These are phyloP conservation scores for Lithodes maja DNA, from an alignment of 2,888 invertebrate species.

Conservation along the genomic window DNA sequence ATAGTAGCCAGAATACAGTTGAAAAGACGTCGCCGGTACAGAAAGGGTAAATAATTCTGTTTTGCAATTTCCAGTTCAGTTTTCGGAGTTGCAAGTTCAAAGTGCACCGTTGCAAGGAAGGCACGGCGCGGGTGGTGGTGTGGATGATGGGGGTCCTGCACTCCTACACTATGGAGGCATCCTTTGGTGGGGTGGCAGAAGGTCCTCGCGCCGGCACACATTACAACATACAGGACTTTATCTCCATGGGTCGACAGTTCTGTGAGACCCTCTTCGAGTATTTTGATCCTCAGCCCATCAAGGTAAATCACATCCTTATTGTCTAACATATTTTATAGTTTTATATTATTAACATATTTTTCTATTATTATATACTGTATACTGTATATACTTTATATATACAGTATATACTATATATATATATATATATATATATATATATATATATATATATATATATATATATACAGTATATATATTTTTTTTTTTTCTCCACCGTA, in stretches of 20 bases:
- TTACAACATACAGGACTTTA: slow-evolving; percentile 68
- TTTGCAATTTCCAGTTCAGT: slow-evolving; percentile 82
- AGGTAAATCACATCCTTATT: too few relatives aligned
- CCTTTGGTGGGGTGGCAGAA: slow-evolving; percentile 88
- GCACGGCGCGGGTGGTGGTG: slow-evolving; percentile 94
- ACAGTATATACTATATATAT: too few relatives aligned
- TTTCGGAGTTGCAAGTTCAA: slow-evolving; percentile 96
- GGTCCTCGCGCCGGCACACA: slow-evolving; percentile 72
- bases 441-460: too few relatives aligned
- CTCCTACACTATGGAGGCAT: slow-evolving; percentile 96
- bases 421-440: too few relatives aligned
- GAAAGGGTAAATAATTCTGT: not conserved
- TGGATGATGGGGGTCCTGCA: slow-evolving; percentile 97
- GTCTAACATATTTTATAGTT: too few relatives aligned
- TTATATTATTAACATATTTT: too few relatives aligned
- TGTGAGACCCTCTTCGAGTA: slow-evolving; percentile 70
- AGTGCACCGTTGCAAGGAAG: slow-evolving; percentile 94
- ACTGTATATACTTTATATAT: too few relatives aligned
- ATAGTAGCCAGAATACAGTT: too few relatives aligned
- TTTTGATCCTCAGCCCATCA: slow-evolving; percentile 69
- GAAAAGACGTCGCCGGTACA: too few relatives aligned
- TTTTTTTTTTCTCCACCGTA: too few relatives aligned
- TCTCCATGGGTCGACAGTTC: slow-evolving; percentile 68
- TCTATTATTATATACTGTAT: too few relatives aligned
- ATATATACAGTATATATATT: too few relatives aligned